These are phyloP conservation scores for Papilio machaon DNA, from an alignment of 1,140 invertebrate genomes.

Conservation along the genomic window DNA sequence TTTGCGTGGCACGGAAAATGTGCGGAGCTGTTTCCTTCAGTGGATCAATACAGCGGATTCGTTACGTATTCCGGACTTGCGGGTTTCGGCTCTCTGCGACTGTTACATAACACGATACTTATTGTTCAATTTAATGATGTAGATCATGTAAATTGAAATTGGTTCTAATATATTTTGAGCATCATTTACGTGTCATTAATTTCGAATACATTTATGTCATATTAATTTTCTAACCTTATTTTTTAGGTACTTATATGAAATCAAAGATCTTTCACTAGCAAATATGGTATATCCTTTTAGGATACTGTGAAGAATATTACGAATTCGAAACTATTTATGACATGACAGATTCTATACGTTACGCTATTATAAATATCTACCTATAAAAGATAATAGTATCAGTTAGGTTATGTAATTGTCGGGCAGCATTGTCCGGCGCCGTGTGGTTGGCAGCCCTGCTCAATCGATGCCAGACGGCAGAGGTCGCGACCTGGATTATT, in stretches of 20 bases:
- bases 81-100: constrained; percentile 2
- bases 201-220: background rate
- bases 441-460: constrained; percentile 37
- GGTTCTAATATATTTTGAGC: background rate
- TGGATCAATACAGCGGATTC: constrained; percentile 9
- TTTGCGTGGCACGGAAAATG: background rate
- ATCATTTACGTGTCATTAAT: background rate
- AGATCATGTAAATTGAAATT: background rate
- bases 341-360: background rate
- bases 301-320: background rate
- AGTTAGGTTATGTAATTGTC: constrained; percentile 2
- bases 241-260: too few relatives aligned
- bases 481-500: constrained; percentile 38
- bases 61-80: constrained; percentile 16
- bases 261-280: background rate
- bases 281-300: background rate
- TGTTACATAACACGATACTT: background rate
- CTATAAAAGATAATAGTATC: constrained; percentile 10
- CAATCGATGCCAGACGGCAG: constrained; percentile 37
- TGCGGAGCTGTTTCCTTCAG: constrained; percentile 12
- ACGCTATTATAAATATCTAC: background rate
- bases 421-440: constrained; percentile 23
- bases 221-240: background rate
- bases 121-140: background rate
- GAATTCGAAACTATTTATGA: background rate